Evolutionary conservation across 53 echinoderm and acorn worm genomes (phyloP).

Genomic region (Apostichopus leukothele): DNA sequence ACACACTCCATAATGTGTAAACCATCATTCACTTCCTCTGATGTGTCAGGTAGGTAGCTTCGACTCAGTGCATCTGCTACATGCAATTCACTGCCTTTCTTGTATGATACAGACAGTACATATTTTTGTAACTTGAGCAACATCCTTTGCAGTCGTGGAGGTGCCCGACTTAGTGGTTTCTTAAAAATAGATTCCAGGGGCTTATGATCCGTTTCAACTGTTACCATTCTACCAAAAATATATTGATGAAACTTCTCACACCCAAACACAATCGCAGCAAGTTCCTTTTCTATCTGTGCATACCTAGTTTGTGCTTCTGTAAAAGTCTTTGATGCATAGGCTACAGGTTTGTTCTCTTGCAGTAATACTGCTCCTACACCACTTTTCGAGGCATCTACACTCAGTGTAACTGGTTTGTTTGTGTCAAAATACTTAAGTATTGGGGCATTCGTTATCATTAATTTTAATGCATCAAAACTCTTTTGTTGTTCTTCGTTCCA

Average conservation of each 20-base stretch:
- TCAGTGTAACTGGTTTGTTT: constrained; percentile 2
- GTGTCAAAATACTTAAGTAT: constrained; percentile 12
- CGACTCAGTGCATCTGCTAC: constrained; percentile 18
- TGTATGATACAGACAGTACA: no score
- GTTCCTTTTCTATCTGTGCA: constrained; percentile 65
- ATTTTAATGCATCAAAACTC: constrained; percentile 15
- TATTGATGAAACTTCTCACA: constrained; percentile 59
- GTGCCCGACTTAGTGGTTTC: not conserved
- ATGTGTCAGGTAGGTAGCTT: not conserved
- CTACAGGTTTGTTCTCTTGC: constrained; percentile 34
- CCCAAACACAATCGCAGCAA: constrained; percentile 51
- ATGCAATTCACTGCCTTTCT: no score
- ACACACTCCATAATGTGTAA: constrained; percentile 2
- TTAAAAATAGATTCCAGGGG: no score
- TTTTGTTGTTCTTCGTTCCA: constrained; percentile 29
- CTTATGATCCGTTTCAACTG: no score
- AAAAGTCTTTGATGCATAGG: constrained; percentile 50
- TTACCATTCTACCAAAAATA: constrained; percentile 41
- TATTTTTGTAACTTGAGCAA: not conserved
- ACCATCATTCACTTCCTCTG: not conserved
- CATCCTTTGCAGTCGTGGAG: constrained; percentile 3
- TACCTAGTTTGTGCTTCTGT: constrained; percentile 41
- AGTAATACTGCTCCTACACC: constrained; percentile 20
- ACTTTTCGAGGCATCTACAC: constrained; percentile 16
- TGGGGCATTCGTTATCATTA: not conserved